Evolutionary conservation across 2,113 vertebrate genomes (phyloP).

Genomic region (Hylia prasina): DNA sequence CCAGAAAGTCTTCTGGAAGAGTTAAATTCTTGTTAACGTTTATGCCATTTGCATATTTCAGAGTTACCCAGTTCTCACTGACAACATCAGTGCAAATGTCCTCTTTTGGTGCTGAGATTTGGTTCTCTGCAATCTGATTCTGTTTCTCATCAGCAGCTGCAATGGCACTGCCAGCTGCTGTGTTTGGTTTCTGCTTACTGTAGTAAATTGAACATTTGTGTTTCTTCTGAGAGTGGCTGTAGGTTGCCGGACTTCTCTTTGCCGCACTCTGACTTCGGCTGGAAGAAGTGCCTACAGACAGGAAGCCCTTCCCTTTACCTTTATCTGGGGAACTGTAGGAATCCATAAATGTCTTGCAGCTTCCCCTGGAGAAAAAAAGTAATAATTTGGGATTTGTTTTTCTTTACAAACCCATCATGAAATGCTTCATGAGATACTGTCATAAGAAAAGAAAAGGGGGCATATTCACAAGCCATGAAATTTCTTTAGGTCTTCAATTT

Average conservation of each 20-base stretch:
- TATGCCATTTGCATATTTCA: constrained; percentile 67
- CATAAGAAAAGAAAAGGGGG: not conserved
- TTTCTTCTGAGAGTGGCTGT: constrained; percentile 87
- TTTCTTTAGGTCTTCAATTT: not conserved
- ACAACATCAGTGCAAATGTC: constrained; percentile 52
- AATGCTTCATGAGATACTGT: not conserved
- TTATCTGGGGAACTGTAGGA: constrained; percentile 87
- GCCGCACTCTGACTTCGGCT: constrained; percentile 79
- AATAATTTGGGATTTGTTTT: not conserved
- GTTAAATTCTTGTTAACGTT: constrained; percentile 68
- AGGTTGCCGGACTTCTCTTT: constrained; percentile 80
- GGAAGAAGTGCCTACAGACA: constrained; percentile 75
- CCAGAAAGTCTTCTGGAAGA: constrained; percentile 67
- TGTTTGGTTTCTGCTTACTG: constrained; percentile 81
- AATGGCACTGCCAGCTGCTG: constrained; percentile 10
- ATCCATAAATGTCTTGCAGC: constrained; percentile 91
- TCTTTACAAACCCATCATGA: not conserved
- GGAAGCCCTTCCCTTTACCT: constrained; percentile 91
- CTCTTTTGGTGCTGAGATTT: constrained; percentile 59
- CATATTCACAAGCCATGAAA: not conserved
- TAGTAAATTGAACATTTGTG: constrained; percentile 92
- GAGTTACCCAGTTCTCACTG: constrained; percentile 71
- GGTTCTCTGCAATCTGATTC: constrained; percentile 19
- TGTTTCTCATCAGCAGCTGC: constrained; percentile 67
- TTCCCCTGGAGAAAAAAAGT: constrained; percentile 75